A percentile compares a stretch with the other conserved stretches of the same genome.
These are phyloP conservation scores for Alitta virens DNA, from an alignment of 2,888 invertebrate species.

Conservation along the genomic window DNA sequence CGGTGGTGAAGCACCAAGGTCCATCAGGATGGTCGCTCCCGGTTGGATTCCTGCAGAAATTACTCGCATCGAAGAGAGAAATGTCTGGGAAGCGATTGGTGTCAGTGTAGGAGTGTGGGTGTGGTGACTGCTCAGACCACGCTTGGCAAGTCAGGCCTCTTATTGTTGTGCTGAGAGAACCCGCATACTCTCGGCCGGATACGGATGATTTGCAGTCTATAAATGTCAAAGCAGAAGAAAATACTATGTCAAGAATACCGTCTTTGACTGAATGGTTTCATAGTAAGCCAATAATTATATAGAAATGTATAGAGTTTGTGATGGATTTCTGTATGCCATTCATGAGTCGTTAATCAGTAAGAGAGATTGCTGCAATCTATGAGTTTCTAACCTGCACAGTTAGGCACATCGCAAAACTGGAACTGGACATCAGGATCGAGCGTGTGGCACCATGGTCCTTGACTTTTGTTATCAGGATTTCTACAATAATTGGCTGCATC, in stretches of 20 bases:
- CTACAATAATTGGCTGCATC: constrained; percentile 14
- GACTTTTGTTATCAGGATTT: constrained; percentile 10
- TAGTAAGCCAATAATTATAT: too few species aligned
- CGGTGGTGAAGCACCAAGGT: constrained; percentile 18
- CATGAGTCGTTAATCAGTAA: too few species aligned
- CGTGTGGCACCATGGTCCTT: constrained; percentile 22
- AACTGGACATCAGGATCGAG: background rate
- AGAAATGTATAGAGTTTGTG: too few species aligned
- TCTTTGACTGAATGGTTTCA: too few species aligned
- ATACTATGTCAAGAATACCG: too few species aligned
- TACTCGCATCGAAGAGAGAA: background rate
- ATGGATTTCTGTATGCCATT: too few species aligned
- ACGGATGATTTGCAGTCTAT: background rate
- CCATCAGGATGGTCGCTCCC: background rate
- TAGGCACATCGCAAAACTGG: background rate
- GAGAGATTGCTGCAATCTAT: too few species aligned
- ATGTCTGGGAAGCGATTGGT: constrained; percentile 10
- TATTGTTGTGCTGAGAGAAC: background rate
- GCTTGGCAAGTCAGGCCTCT: constrained; percentile 4
- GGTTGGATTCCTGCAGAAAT: constrained; percentile 18
- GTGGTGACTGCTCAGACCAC: constrained; percentile 10
- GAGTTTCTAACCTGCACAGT: background rate
- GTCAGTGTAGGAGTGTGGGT: constrained; percentile 1
- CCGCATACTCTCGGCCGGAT: background rate
- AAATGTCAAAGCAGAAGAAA: too few species aligned